Evolutionary conservation across 2,113 vertebrate species (phyloP).

Genomic region (Menidia beryllina): DNA sequence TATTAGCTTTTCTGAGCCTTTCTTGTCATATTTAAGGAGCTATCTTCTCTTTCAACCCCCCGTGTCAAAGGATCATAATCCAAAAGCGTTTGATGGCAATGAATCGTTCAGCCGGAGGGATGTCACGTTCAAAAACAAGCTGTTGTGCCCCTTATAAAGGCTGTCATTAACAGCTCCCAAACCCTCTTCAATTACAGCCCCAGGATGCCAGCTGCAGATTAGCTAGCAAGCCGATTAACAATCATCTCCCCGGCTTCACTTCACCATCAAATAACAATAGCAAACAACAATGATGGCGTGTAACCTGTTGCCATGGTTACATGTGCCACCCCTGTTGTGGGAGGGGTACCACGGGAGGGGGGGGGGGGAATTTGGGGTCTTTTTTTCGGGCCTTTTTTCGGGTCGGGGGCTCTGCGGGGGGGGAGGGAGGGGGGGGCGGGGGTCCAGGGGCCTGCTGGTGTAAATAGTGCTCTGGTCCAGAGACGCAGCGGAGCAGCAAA

Average conservation of each 20-base stretch:
- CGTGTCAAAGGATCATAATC: no score
- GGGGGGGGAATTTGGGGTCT: background rate
- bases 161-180: background rate
- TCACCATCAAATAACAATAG: constrained; percentile 27
- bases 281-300: constrained; percentile 26
- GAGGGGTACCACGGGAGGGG: background rate
- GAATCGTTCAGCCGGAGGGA: background rate
- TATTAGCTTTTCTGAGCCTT: no score
- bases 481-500: constrained; percentile 1
- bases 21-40: background rate
- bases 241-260: constrained; percentile 21
- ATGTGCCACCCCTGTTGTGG: constrained; percentile 28
- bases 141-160: background rate
- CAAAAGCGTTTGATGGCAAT: background rate
- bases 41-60: background rate
- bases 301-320: constrained; percentile 54
- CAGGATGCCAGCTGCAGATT: constrained; percentile 16
- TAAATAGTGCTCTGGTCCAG: background rate
- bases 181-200: constrained; percentile 5
- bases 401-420: constrained; percentile 15
- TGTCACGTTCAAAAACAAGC: background rate
- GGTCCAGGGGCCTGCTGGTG: background rate
- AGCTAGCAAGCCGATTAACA: constrained; percentile 15
- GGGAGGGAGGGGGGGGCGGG: background rate
- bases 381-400: constrained; percentile 22